Evolutionary conservation across 2,113 vertebrate species (phyloP).

Genomic region (Atlantisia rogersi): DNA sequence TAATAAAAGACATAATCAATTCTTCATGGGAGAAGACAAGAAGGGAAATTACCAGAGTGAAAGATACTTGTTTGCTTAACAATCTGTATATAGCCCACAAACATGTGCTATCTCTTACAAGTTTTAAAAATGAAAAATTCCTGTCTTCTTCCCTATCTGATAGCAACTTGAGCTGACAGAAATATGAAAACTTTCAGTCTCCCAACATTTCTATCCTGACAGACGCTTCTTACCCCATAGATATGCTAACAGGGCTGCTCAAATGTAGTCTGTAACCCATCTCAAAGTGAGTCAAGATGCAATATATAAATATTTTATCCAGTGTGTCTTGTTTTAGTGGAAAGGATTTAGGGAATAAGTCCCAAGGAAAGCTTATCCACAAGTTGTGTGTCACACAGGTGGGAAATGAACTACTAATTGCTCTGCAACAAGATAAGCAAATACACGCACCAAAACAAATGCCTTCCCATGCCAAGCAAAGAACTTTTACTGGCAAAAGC

Average conservation of each 20-base stretch:
- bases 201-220: not conserved
- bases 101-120: not conserved
- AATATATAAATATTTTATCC: too few relatives aligned
- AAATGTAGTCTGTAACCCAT: not conserved
- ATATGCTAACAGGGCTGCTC: not conserved
- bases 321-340: not conserved
- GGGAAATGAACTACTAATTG: not conserved
- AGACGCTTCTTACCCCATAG: not conserved
- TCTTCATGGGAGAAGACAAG: not conserved
- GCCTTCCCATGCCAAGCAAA: not conserved
- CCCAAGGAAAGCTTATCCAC: not conserved
- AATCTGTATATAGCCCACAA: not conserved
- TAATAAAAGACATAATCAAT: not conserved
- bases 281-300: not conserved
- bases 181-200: not conserved
- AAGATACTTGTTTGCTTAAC: not conserved
- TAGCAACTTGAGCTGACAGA: not conserved
- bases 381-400: not conserved
- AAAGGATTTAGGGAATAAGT: not conserved
- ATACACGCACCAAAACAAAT: accelerated
- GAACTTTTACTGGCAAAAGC: not conserved
- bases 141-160: not conserved
- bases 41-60: not conserved
- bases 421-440: not conserved
- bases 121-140: not conserved